These are phyloP conservation scores for Puffinus mauretanicus DNA, from an alignment of 2,113 vertebrate species.

Conservation along the genomic window DNA sequence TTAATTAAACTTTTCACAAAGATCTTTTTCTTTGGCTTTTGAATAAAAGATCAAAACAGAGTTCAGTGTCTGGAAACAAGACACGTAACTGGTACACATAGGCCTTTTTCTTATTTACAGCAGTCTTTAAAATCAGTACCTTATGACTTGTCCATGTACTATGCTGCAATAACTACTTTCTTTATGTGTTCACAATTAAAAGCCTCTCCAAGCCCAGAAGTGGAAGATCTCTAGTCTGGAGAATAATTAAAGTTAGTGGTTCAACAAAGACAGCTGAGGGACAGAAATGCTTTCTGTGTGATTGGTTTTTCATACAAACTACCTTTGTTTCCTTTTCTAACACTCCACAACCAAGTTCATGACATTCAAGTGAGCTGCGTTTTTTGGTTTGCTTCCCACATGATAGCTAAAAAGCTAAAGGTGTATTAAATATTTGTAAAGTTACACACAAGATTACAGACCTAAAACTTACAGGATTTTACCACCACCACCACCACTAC, in stretches of 20 bases:
- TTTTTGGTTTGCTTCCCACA: not conserved
- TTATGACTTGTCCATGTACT: not conserved
- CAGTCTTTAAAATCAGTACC: not conserved
- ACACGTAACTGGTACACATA: not conserved
- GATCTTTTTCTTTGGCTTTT: not conserved
- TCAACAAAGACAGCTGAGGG: not conserved
- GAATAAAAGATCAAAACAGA: not conserved
- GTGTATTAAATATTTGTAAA: not conserved
- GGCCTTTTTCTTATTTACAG: not conserved
- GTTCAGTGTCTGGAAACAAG: not conserved
- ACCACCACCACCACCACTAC: not conserved
- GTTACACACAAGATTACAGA: not conserved
- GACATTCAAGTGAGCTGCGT: not conserved
- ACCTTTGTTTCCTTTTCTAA: not conserved
- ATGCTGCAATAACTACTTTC: not conserved
- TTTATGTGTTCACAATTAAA: not conserved
- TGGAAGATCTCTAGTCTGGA: not conserved
- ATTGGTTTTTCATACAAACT: not conserved
- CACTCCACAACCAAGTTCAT: not conserved
- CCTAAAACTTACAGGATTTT: not conserved
- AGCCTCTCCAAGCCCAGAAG: not conserved
- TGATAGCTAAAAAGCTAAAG: not conserved
- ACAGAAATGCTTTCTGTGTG: not conserved
- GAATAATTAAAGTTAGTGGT: not conserved
- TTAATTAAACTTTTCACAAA: not conserved